Evolutionary conservation across 2,888 invertebrate genomes (phyloP).

Genomic region (Drosophila cognata): DNA sequence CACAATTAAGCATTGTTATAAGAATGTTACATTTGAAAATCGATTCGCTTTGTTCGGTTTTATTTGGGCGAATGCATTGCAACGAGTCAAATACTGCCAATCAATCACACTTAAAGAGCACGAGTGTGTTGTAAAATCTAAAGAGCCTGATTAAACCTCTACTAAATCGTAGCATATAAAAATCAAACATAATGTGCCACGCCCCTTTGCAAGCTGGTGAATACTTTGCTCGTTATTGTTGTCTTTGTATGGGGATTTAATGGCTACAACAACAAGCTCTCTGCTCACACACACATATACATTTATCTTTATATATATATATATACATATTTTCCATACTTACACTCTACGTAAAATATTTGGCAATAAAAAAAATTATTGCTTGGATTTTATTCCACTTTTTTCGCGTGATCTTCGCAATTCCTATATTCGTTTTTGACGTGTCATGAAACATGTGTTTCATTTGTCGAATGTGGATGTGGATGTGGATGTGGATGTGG

Average conservation of each 20-base stretch:
- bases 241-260: conserved; percentile 59
- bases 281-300: conserved; percentile 26
- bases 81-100: conserved; percentile 39
- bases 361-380: conserved; percentile 70
- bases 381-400: conserved; percentile 53
- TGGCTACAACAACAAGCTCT: conserved; percentile 63
- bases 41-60: background rate
- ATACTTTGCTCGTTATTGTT: conserved; percentile 32
- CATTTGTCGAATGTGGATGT: background rate
- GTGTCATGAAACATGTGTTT: conserved; percentile 75
- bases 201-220: conserved; percentile 30
- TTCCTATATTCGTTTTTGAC: conserved; percentile 49
- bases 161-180: conserved; percentile 65
- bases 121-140: conserved; percentile 64
- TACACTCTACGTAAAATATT: conserved; percentile 65
- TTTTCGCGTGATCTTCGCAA: conserved; percentile 50
- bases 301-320: conserved; percentile 8
- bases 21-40: background rate
- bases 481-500: background rate
- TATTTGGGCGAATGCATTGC: conserved; percentile 20
- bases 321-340: conserved; percentile 59
- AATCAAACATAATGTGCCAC: conserved; percentile 55
- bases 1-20: background rate
- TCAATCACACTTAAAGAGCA: conserved; percentile 75
- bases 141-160: conserved; percentile 65